phyloP scores from a whole-genome alignment of 2,888 invertebrate species.

The Lithophane ornitopus region DNA sequence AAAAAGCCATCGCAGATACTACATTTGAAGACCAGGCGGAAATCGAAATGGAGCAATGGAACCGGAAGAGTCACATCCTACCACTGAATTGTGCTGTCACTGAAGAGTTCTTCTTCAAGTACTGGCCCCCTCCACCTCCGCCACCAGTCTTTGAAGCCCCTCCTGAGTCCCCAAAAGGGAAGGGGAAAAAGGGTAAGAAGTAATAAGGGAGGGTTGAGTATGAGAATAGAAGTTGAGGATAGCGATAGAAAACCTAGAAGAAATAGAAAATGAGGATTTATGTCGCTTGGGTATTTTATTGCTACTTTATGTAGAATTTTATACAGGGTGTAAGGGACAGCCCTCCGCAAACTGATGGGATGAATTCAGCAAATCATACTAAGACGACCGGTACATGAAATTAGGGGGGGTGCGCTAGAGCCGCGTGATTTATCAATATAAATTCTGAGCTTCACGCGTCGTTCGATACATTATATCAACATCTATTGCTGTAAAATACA shows the following conservation, averaged over 20 bases:
- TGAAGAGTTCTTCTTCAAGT: constrained; percentile 80
- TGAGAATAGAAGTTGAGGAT: neutral
- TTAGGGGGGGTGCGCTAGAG: too few relatives aligned
- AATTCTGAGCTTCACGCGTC: too few relatives aligned
- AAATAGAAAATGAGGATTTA: neutral
- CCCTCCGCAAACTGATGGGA: too few relatives aligned
- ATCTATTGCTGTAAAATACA: too few relatives aligned
- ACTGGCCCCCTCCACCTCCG: constrained; percentile 84
- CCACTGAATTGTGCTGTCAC: constrained; percentile 77
- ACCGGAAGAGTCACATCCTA: constrained; percentile 77
- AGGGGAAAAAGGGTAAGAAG: constrained; percentile 40
- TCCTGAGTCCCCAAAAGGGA: constrained; percentile 64
- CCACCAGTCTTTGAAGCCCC: constrained; percentile 60
- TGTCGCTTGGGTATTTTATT: neutral
- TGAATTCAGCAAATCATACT: too few relatives aligned
- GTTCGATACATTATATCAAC: too few relatives aligned
- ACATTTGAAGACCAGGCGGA: constrained; percentile 75
- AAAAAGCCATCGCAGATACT: constrained; percentile 75
- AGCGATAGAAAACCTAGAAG: neutral
- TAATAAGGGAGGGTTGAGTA: neutral
- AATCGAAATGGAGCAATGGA: constrained; percentile 77
- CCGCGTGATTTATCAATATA: too few relatives aligned
- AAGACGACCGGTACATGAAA: too few relatives aligned
- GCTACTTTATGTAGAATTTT: constrained; percentile 2
- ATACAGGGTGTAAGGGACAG: too few relatives aligned